These are phyloP conservation scores for Timema podura DNA, from an alignment of 2,888 invertebrate species.

Conservation along the genomic window DNA sequence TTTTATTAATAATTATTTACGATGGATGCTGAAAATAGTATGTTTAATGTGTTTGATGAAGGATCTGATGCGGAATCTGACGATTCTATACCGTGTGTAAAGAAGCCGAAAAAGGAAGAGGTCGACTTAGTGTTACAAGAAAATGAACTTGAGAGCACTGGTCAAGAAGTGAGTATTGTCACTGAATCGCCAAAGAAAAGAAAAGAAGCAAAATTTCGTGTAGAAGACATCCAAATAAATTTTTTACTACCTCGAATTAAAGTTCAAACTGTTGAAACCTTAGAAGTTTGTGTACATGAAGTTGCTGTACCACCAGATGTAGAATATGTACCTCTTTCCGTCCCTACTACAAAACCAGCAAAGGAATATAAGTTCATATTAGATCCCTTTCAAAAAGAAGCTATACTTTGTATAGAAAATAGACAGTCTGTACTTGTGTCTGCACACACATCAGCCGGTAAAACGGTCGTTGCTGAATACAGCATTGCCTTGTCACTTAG, in stretches of 20 bases:
- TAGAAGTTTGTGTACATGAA: constrained; percentile 94
- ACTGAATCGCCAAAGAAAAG: background rate
- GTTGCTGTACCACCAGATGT: constrained; percentile 89
- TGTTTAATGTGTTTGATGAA: constrained; percentile 46
- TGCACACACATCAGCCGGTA: constrained; percentile 98
- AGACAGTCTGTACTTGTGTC: constrained; percentile 97
- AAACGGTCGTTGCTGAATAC: constrained; percentile 97
- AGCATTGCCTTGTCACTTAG: constrained; percentile 92
- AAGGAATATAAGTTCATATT: constrained; percentile 92
- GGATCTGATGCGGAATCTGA: constrained; percentile 7
- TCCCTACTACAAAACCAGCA: constrained; percentile 62
- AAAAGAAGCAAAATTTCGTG: constrained; percentile 18
- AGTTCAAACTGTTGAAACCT: constrained; percentile 83
- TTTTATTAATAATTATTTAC: too few relatives aligned
- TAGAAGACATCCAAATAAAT: constrained; percentile 28
- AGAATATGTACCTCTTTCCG: constrained; percentile 64
- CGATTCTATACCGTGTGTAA: background rate
- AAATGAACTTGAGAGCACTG: constrained; percentile 1
- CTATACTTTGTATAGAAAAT: constrained; percentile 94
- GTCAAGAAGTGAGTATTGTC: background rate
- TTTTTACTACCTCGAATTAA: constrained; percentile 69
- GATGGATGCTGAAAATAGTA: constrained; percentile 34
- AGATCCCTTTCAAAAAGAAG: constrained; percentile 98
- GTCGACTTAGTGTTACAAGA: background rate
- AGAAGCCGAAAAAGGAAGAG: constrained; percentile 16